Conservation (phyloP, 1,140 invertebrate genomes). For the Caligus rogercresseyi region DNA sequence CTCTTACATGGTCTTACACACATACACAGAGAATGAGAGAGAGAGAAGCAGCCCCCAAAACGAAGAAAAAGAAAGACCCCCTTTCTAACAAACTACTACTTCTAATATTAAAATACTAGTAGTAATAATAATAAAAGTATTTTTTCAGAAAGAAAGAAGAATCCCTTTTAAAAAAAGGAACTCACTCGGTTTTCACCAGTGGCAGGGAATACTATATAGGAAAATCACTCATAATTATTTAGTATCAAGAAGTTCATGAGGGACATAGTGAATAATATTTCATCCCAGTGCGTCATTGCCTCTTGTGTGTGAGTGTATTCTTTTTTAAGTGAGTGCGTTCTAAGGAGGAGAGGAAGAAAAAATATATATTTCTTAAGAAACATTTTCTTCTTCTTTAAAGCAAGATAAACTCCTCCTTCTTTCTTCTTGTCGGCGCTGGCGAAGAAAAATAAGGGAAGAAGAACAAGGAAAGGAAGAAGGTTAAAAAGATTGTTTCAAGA, state of each 20-base stretch:
- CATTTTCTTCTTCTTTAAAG: not conserved
- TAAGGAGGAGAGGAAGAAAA: not conserved
- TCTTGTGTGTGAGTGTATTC: not conserved
- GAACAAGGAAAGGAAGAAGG: too few relatives aligned
- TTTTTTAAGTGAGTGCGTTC: too few relatives aligned
- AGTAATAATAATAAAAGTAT: too few relatives aligned
- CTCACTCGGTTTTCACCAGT: conserved; percentile 12
- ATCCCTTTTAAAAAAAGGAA: not conserved
- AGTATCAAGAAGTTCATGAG: too few relatives aligned
- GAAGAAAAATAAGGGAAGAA: too few relatives aligned
- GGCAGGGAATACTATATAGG: conserved; percentile 24
- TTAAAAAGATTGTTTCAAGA: not conserved
- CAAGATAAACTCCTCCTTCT: not conserved
- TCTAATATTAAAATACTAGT: not conserved
- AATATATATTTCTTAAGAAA: not conserved
- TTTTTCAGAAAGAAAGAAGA: too few relatives aligned
- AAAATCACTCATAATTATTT: too few relatives aligned
- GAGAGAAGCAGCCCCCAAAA: not conserved
- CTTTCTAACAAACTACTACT: not conserved
- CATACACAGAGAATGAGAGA: too few relatives aligned
- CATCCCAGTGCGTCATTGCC: too few relatives aligned
- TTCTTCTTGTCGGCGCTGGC: not conserved
- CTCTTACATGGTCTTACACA: not conserved
- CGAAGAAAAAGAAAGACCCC: not conserved
- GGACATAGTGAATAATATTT: too few relatives aligned